Conservation (phyloP, 1,140 invertebrate species). For the Nephotettix cincticeps region DNA sequence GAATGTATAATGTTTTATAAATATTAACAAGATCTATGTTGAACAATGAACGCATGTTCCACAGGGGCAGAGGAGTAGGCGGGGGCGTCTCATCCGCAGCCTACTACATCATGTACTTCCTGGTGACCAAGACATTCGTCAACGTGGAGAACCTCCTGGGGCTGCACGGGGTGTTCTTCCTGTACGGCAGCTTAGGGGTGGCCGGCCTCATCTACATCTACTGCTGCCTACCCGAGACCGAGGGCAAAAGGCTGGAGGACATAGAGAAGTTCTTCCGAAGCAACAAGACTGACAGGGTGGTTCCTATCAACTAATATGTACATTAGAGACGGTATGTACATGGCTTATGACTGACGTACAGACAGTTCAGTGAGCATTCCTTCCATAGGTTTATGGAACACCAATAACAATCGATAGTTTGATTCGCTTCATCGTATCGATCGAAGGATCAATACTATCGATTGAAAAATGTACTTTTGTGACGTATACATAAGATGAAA, state of each 20-base stretch:
- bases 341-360: no score
- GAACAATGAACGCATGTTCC: no score
- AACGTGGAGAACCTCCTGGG: slow-evolving; percentile 30
- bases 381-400: no score
- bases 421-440: no score
- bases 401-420: no score
- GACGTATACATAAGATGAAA: no score
- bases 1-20: no score
- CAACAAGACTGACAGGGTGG: slow-evolving; percentile 11
- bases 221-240: slow-evolving; percentile 40
- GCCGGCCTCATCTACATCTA: slow-evolving; percentile 38
- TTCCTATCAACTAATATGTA: slow-evolving; percentile 20
- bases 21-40: no score
- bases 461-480: no score
- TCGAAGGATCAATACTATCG: no score
- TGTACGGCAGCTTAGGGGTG: slow-evolving; percentile 35
- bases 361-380: no score
- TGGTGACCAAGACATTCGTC: slow-evolving; percentile 39
- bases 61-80: slow-evolving; percentile 38
- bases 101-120: slow-evolving; percentile 38
- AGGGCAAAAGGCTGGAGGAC: slow-evolving; percentile 39
- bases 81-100: slow-evolving; percentile 39
- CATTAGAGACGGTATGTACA: no score
- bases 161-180: slow-evolving; percentile 36
- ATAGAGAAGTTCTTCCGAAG: slow-evolving; percentile 37